Evolutionary conservation across 2,888 invertebrate species (phyloP).

Genomic region (Caenorhabditis wallacei): DNA sequence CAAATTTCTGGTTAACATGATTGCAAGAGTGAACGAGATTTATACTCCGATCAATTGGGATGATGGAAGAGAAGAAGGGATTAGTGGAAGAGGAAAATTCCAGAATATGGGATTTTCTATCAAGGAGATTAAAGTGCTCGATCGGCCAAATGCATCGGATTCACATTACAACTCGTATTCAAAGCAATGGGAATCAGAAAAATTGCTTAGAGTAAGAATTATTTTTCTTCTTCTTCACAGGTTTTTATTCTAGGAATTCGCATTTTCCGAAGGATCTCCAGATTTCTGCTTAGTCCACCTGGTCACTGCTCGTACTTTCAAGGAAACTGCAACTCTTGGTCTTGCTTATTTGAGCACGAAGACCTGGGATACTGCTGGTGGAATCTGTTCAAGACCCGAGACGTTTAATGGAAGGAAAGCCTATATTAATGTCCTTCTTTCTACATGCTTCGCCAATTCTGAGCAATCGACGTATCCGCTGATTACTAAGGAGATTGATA

Average conservation of each 20-base stretch:
- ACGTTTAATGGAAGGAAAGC: slow-evolving; percentile 42
- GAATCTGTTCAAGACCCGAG: slow-evolving; percentile 52
- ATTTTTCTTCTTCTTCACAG: not conserved
- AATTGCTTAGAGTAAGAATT: slow-evolving; percentile 7
- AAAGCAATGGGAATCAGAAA: slow-evolving; percentile 30
- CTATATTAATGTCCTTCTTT: slow-evolving; percentile 60
- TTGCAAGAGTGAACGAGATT: slow-evolving; percentile 69
- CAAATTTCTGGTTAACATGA: slow-evolving; percentile 68
- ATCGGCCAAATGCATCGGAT: slow-evolving; percentile 44
- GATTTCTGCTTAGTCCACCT: slow-evolving; percentile 69
- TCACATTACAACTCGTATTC: slow-evolving; percentile 65
- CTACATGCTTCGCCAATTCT: slow-evolving; percentile 52
- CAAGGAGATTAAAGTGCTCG: slow-evolving; percentile 69
- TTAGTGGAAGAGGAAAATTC: slow-evolving; percentile 64
- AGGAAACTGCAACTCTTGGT: slow-evolving; percentile 42
- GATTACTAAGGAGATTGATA: slow-evolving; percentile 68
- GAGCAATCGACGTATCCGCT: slow-evolving; percentile 60
- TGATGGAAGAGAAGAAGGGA: slow-evolving; percentile 52
- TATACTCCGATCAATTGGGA: slow-evolving; percentile 70
- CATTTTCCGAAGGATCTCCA: slow-evolving; percentile 57
- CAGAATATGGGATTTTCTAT: slow-evolving; percentile 70
- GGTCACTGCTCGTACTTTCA: slow-evolving; percentile 65
- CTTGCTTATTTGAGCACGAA: slow-evolving; percentile 46
- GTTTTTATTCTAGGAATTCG: slow-evolving; percentile 55
- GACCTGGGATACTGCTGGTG: slow-evolving; percentile 49